phyloP scores from a whole-genome alignment of 1,140 invertebrate genomes.

The Drosophila lacteicornis region DNA sequence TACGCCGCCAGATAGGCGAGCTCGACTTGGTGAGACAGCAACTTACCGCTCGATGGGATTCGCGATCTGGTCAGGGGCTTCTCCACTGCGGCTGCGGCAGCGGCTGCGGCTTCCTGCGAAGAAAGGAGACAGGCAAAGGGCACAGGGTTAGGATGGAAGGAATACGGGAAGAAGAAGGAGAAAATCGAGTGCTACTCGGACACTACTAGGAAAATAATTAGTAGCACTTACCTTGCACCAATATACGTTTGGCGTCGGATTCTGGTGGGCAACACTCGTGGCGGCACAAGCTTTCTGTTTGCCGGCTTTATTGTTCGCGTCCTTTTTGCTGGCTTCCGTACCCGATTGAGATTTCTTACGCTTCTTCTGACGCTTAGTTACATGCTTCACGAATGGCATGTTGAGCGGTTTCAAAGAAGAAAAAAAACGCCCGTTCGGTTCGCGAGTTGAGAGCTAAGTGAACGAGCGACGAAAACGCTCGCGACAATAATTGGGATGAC shows the following conservation, averaged over 20 bases:
- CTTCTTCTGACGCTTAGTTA: conserved; percentile 5
- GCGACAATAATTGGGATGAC: background rate
- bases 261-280: too few species aligned
- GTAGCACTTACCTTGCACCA: background rate
- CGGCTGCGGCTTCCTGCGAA: background rate
- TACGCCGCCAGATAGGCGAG: background rate
- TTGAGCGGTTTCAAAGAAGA: background rate
- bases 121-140: too few species aligned
- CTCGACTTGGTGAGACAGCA: too few species aligned
- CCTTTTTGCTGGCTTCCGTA: background rate
- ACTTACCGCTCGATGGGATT: background rate
- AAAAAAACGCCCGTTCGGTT: background rate
- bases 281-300: background rate
- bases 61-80: background rate
- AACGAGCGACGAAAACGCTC: background rate
- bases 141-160: background rate
- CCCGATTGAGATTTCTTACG: too few species aligned
- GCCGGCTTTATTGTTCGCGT: background rate
- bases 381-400: background rate
- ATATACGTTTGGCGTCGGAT: background rate
- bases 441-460: background rate
- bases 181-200: background rate
- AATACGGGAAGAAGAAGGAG: background rate
- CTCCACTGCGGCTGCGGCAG: background rate
- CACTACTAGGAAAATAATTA: background rate